phyloP scores from a whole-genome alignment of 92 coral and sea anemone species.

The Bergia sp. region DNA sequence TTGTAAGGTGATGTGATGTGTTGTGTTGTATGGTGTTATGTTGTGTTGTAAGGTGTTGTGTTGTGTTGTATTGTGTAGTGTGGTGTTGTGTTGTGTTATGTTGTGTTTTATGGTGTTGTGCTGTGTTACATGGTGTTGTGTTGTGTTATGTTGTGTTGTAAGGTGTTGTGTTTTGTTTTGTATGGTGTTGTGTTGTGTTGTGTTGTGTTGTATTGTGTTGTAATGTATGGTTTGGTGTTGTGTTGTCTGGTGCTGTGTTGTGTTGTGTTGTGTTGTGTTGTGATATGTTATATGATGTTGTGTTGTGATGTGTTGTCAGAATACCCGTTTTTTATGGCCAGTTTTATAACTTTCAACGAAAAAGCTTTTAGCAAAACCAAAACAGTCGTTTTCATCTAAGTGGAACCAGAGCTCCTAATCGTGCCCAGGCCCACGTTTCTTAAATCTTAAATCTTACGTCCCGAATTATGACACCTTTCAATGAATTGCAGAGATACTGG shows the following conservation, averaged over 20 bases:
- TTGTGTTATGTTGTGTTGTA: no score
- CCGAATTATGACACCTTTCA: not conserved
- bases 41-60: no score
- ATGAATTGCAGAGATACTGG: constrained; percentile 69
- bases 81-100: no score
- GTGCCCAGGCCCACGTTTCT: not conserved
- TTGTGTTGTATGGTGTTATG: no score
- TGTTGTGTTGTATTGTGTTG: not conserved
- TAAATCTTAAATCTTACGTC: not conserved
- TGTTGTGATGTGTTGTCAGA: not conserved
- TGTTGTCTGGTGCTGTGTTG: not conserved
- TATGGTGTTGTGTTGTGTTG: not conserved
- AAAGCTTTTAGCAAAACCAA: not conserved
- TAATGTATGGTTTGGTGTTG: not conserved
- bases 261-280: not conserved
- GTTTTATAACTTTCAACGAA: not conserved
- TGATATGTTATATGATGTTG: not conserved
- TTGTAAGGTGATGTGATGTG: no score
- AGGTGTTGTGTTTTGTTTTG: no score
- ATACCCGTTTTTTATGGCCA: no score
- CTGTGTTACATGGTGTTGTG: not conserved
- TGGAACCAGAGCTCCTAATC: not conserved
- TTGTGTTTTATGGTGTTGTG: not conserved
- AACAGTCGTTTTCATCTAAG: not conserved
- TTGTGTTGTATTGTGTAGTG: no score